Evolutionary conservation across 2,888 invertebrate species (phyloP), one percentile per base, ranked within the genome.

Genomic region (Eristalis intricaria): DNA sequence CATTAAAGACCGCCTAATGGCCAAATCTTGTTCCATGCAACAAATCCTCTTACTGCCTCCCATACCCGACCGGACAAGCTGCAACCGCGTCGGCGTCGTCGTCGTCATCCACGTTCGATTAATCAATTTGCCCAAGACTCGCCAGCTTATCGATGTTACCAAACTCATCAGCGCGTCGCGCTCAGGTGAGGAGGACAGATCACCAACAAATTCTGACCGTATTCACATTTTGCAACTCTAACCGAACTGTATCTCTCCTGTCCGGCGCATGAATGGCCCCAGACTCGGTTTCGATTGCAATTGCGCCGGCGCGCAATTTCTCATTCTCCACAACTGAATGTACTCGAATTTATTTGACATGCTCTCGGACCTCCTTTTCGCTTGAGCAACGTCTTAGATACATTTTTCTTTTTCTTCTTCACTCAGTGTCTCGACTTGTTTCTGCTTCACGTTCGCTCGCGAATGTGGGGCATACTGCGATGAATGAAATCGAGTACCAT

Each of bases 401-500:
- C 56, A 60, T 58, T 78, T 69, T 63, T 60, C 15, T 68, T 68
- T 19, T 38, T 58, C 50, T 43, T 13, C 22, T 35, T 58, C 23
- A 5, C 23, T 7, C 29, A 43, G 11, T 29, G 7, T 35, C 69
- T 23, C 19, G 56, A 15, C 56, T 66, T 65, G 56, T 43, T 68
- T 43, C 15, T 4, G 40, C 29, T 60, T 71, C 79, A 43, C 40
- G 56, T 71, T 40, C 29, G 50, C 29, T 10, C 32, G 26, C 29
- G 35, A 35, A 35, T 40, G 40, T 35, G 66, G 43, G 80, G 35
- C 68, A 38, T 26, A 73, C 22, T 40, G 26, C 32, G 68, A 76
- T 76, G 71, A 76, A 84, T 84, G 71, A 84, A 81, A 81, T 81
- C 63, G 61, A 73, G 83, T 26, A 74, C 73, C 68, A 58, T 40